These are phyloP conservation scores for Alectoris magna DNA, from an alignment of 2,797 vertebrate species.

Conservation along the genomic window DNA sequence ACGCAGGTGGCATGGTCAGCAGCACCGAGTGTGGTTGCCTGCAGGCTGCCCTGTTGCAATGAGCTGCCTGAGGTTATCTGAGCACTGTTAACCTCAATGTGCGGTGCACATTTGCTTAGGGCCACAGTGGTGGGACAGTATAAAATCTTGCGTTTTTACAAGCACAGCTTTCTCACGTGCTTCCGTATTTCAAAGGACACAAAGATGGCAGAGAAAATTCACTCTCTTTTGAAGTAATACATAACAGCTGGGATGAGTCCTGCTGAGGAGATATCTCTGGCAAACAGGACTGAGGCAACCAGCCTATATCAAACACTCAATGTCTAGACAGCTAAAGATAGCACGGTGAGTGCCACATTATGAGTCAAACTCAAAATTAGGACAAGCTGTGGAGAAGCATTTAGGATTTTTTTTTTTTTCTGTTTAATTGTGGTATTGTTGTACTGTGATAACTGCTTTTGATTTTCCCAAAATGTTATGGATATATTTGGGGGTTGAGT, in stretches of 20 bases:
- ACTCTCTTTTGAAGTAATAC: background rate
- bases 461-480: background rate
- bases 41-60: fast-evolving
- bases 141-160: background rate
- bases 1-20: fast-evolving
- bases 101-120: background rate
- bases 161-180: background rate
- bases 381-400: background rate
- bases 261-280: background rate
- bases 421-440: background rate
- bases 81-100: background rate
- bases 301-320: background rate
- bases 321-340: background rate
- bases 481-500: background rate
- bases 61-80: background rate
- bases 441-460: background rate
- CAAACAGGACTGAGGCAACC: background rate
- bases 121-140: fast-evolving
- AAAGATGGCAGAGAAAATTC: background rate
- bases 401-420: background rate
- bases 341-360: background rate
- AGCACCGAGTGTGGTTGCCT: background rate
- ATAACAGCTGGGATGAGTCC: background rate
- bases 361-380: background rate
- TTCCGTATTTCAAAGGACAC: background rate